phyloP scores from a whole-genome alignment of 2,888 invertebrate species.

The Xestia xanthographa region DNA sequence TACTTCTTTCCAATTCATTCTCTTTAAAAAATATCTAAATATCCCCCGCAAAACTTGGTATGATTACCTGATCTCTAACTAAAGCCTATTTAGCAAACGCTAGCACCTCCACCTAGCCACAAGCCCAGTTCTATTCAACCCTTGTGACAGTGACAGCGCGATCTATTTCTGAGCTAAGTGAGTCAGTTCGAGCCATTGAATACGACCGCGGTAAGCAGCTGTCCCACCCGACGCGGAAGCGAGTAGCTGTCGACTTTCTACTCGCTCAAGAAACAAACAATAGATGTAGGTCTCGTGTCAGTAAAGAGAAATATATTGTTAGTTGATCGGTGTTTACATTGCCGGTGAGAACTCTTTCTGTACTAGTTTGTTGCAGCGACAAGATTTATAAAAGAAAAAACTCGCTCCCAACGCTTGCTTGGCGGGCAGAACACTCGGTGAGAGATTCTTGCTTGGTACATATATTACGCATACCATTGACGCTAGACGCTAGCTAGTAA shows the following conservation, averaged over 20 bases:
- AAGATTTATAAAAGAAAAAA: neutral
- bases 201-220: slow-evolving; percentile 17
- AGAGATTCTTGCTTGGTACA: neutral
- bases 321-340: neutral
- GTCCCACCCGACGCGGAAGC: neutral
- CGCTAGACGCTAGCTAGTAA: too few species aligned
- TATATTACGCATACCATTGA: neutral
- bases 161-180: slow-evolving; percentile 53
- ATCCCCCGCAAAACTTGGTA: neutral
- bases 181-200: slow-evolving; percentile 59
- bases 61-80: neutral
- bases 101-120: neutral
- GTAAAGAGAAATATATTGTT: neutral
- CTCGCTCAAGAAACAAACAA: neutral
- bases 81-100: slow-evolving; percentile 5
- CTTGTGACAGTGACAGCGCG: slow-evolving; percentile 37
- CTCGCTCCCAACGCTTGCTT: neutral
- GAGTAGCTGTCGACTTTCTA: neutral
- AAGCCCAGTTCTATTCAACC: slow-evolving; percentile 10
- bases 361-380: too few species aligned
- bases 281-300: slow-evolving; percentile 2
- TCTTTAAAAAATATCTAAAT: neutral
- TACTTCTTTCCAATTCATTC: neutral
- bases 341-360: neutral
- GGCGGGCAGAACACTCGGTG: neutral